A percentile compares a stretch with the other conserved stretches of the same genome.
These are phyloP conservation scores for Hecatera dysodea DNA, from an alignment of 2,888 invertebrate species.

Conservation along the genomic window DNA sequence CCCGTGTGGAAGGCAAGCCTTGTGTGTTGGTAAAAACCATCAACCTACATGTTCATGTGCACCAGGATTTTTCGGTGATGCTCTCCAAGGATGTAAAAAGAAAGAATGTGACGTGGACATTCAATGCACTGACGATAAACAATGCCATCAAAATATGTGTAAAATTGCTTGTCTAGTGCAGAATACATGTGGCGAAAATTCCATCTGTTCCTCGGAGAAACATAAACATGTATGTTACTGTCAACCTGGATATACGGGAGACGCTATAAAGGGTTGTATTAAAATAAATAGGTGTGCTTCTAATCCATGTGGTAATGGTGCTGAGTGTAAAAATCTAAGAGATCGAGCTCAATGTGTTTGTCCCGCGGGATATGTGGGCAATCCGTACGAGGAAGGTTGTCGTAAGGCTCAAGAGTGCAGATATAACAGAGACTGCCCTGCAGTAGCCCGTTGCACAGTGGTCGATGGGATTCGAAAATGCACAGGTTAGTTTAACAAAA, in stretches of 20 bases:
- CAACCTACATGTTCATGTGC: conserved; percentile 94
- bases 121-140: conserved; percentile 95
- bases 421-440: conserved; percentile 95
- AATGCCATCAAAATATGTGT: conserved; percentile 95
- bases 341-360: conserved; percentile 96
- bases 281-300: conserved; percentile 95
- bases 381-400: conserved; percentile 96
- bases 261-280: conserved; percentile 93
- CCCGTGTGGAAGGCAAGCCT: conserved; percentile 95
- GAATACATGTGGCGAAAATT: conserved; percentile 96
- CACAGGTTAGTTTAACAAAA: conserved; percentile 86
- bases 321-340: conserved; percentile 94
- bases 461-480: conserved; percentile 95
- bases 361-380: conserved; percentile 94
- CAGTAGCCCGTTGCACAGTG: conserved; percentile 94
- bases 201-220: conserved; percentile 95
- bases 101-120: conserved; percentile 94
- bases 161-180: conserved; percentile 96
- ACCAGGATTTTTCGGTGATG: conserved; percentile 95
- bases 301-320: conserved; percentile 95
- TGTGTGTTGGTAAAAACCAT: conserved; percentile 94
- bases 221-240: conserved; percentile 95
- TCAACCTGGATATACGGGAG: conserved; percentile 96
- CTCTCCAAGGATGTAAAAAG: conserved; percentile 94
- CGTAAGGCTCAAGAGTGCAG: conserved; percentile 95